Conservation (phyloP, 2,888 invertebrate genomes). For the Oscheius onirici region DNA sequence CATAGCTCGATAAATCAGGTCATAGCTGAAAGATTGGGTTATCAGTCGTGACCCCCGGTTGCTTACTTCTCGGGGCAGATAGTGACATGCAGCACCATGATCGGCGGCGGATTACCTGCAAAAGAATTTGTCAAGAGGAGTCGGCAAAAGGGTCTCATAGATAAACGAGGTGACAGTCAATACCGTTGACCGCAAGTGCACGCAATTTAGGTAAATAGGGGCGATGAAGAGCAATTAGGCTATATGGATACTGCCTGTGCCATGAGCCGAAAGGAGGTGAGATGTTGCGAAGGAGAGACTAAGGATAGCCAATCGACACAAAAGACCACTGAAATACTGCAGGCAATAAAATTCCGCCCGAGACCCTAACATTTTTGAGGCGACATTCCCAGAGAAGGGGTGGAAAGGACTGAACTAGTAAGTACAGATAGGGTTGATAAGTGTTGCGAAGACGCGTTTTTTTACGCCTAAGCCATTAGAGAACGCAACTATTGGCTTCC, state of each 20-base stretch:
- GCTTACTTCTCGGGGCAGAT: slow-evolving; percentile 23
- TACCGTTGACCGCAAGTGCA: slow-evolving; percentile 25
- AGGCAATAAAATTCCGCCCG: background rate
- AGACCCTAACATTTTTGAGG: background rate
- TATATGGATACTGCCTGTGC: slow-evolving; percentile 8
- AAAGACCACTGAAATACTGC: background rate
- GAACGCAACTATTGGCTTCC: slow-evolving; percentile 11
- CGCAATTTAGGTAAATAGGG: slow-evolving; percentile 22
- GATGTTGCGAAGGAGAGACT: background rate
- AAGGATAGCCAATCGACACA: background rate
- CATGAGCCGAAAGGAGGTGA: background rate
- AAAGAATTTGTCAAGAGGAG: slow-evolving; percentile 16
- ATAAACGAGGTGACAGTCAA: slow-evolving; percentile 25
- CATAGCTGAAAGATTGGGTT: slow-evolving; percentile 16
- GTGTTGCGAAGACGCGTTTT: slow-evolving; percentile 17
- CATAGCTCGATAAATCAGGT: slow-evolving; percentile 21
- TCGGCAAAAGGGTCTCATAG: slow-evolving; percentile 18
- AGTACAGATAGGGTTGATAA: slow-evolving; percentile 4
- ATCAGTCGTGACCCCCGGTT: background rate
- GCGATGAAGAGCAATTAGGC: slow-evolving; percentile 12
- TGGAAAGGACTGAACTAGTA: background rate
- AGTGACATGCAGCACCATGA: slow-evolving; percentile 21
- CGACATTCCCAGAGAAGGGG: background rate
- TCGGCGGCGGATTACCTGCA: slow-evolving; percentile 29
- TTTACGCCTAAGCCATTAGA: slow-evolving; percentile 6